Base-by-base conservation (phyloP, 2,113 vertebrate species). In the Aix galericulata region DNA sequence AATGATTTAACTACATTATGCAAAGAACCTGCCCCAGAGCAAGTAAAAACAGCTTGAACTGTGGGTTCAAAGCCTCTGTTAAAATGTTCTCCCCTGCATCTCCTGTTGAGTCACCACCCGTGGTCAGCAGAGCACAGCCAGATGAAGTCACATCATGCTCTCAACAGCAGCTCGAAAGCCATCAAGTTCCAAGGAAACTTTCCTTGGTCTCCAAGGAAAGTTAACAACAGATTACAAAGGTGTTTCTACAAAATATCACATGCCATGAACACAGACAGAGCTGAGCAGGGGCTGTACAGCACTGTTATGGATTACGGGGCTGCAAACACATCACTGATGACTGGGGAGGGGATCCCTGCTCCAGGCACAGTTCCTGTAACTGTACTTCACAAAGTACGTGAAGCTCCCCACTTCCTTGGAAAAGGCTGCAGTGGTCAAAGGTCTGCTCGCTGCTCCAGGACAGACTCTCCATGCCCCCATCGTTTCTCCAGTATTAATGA, bases 171-270 rank as follows among this genome's bases (percentile, higher is more conserved):
- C 29, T 68, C 60, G 60, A 83, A 17, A 63, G 56, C 11, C 46
- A 77, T 38, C 62, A 81, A 7, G 12, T 40, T 89, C 53, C 66
- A 36, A 36, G 36, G 36, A 36, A 36, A 36, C 36, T 36, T 36
- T 36, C 36, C 78, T 16, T 53, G 38, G 56, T 48, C 84, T 17
- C 34, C 3, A 1, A 89, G 38, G 12, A 50, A 67, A 84, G 26
- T 46, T 46, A 64, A 1, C 56, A 60, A 40, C 50, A 71, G 63
- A 34, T 18, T 80, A 74, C 40, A 73, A 82, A 68, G 56, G 15
- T 79, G 31, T 53, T 83, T 76, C 68, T 59, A 53, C 42, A 62
- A 71, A 56, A 27, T 1, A 7, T 36, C 18, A 46, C 0, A 0
- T 42, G 44, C 60, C 50, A 44, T 40, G 42, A 74, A 26, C 40